phyloP scores from a whole-genome alignment of 2,113 vertebrate genomes.

The Cavia porcellus region DNA sequence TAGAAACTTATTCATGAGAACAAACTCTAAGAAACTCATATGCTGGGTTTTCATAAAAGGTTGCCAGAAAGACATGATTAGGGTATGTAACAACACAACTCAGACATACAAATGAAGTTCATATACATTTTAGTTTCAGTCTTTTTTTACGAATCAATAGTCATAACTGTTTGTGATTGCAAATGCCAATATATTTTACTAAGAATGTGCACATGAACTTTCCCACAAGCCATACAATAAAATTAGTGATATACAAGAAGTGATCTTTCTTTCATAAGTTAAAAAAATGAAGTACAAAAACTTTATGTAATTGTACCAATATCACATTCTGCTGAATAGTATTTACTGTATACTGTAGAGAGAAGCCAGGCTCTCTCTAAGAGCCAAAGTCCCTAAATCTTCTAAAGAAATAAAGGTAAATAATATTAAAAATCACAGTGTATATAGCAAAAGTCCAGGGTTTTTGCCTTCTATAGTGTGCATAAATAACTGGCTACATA shows the following conservation, averaged over 20 bases:
- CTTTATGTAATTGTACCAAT: background rate
- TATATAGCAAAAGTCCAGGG: background rate
- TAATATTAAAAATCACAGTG: background rate
- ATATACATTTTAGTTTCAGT: background rate
- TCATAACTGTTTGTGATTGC: background rate
- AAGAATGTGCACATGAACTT: background rate
- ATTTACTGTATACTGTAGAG: background rate
- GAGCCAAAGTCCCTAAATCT: background rate
- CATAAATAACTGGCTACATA: background rate
- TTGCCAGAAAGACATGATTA: background rate
- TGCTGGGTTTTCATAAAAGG: background rate
- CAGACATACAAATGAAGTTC: background rate
- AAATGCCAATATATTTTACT: background rate
- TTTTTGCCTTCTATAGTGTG: background rate
- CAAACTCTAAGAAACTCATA: background rate
- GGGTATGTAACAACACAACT: too few species aligned
- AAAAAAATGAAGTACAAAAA: background rate
- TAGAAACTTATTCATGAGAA: background rate
- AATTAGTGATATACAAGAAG: background rate
- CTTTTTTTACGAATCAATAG: conserved; percentile 43
- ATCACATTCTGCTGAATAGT: background rate
- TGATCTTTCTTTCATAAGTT: background rate
- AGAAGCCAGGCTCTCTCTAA: background rate
- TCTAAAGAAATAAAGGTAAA: background rate
- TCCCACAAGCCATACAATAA: background rate